Base-by-base conservation (phyloP, 2,797 vertebrate species). In the Chlorospingus semifuscus region DNA sequence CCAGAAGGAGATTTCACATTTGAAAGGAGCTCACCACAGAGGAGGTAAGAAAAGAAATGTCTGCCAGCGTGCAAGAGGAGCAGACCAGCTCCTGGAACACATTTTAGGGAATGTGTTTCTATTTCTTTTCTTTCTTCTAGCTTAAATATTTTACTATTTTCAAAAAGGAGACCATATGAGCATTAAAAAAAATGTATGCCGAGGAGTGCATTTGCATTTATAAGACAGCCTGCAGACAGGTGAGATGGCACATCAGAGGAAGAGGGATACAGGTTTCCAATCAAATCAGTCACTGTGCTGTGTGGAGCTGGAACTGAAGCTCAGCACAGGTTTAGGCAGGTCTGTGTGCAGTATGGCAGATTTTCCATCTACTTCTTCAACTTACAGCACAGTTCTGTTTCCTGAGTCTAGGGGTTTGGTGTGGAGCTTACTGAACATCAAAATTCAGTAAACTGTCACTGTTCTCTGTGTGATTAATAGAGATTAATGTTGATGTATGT, bases 131-230 rank as follows among this genome's bases (percentile, higher is more conserved):
- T 70, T 78, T 90, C 47, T 72, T 53, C 44, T 41, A 56, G 8
- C 21, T 89, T 77, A 68, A 93, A 70, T 53, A 29, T 60, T 84
- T 70, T n/a, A 66, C 36, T 87, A 19, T 83, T 91, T 89, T 75
- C 81, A 56, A 64, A 93, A 89, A 47, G 23, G 39, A 79, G 18
- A 79, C 5, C 15, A 13, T 29, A 9, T 30, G 17, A 90, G n/a
- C 19, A 70, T 27, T 63, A 52, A 39, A 69, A 72, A 42, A 41
- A 27, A 5, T 9, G 23, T 18, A 11, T 22, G 15, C 12, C 8
- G 70, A 74, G 50, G 37, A 61, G 4, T 85, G n/a, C 21, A 20
- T 29, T 84, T 61, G 32, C 2, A 1, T 47, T 92, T 63, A 57
- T 17, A 16, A 56, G 41, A 57, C 42, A 56, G 55, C 44, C 47